These are phyloP conservation scores for Eufriesea mexicana DNA, from an alignment of 1,140 invertebrate genomes.

Conservation along the genomic window DNA sequence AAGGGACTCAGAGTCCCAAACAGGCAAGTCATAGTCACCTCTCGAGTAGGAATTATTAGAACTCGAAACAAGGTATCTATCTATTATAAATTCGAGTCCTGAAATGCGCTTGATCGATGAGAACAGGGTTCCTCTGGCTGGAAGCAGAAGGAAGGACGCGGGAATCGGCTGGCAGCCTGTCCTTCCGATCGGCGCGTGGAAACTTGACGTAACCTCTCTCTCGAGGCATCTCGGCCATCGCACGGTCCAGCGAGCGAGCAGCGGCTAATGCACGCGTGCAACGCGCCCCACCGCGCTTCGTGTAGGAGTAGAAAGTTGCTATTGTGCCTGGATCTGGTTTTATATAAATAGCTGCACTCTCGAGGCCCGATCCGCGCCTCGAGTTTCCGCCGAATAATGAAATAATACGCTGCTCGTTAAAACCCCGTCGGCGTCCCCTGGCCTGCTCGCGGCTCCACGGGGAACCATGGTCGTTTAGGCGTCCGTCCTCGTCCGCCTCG, in stretches of 20 bases:
- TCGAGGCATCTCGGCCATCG: slow-evolving; percentile 18
- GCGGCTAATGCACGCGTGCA: slow-evolving; percentile 32
- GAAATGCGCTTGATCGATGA: too few species aligned
- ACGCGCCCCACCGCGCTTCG: slow-evolving; percentile 61
- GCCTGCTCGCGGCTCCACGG: not conserved
- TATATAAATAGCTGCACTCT: slow-evolving; percentile 74
- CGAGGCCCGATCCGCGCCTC: slow-evolving; percentile 29
- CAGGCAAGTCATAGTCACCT: too few species aligned
- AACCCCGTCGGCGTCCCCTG: not conserved
- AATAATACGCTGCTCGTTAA: slow-evolving; percentile 32
- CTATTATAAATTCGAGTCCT: too few species aligned
- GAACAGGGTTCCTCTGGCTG: too few species aligned
- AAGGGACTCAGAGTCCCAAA: too few species aligned
- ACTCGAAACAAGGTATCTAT: too few species aligned
- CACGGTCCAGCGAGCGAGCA: slow-evolving; percentile 32
- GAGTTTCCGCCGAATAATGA: slow-evolving; percentile 60
- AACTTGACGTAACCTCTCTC: not conserved
- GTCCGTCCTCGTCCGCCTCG: not conserved
- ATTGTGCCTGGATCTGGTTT: slow-evolving; percentile 76
- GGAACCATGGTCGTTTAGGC: not conserved
- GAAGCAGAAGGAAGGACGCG: not conserved
- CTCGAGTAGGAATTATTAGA: too few species aligned
- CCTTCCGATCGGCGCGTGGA: not conserved
- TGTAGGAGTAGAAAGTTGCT: slow-evolving; percentile 78
- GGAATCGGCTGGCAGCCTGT: not conserved